Conservation (phyloP, 2,113 vertebrate species). For the Ciconia stormi region DNA sequence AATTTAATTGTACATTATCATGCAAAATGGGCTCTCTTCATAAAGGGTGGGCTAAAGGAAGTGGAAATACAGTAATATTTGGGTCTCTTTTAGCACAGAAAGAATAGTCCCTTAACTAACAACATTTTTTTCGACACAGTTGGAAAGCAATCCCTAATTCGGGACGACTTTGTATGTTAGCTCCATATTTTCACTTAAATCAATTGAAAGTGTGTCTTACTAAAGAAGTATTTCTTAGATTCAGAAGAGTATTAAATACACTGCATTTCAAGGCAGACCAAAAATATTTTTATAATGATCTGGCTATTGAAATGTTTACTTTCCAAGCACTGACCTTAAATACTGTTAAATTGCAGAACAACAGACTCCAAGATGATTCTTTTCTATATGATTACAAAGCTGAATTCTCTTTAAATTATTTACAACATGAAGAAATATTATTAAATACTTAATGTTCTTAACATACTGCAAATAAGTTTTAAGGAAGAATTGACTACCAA, state of each 20-base stretch:
- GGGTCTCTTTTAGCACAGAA: not conserved
- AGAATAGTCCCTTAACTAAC: not conserved
- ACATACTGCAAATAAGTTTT: not conserved
- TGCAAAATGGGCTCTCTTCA: not conserved
- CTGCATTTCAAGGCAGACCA: not conserved
- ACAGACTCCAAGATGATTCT: not conserved
- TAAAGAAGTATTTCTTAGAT: not conserved
- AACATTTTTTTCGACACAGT: not conserved
- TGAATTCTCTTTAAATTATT: not conserved
- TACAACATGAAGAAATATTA: not conserved
- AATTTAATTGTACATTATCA: not conserved
- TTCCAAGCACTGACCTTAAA: not conserved
- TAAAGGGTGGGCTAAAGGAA: not conserved
- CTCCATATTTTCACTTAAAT: not conserved
- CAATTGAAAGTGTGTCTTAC: not conserved
- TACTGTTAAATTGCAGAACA: not conserved
- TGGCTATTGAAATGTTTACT: not conserved
- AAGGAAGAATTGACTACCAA: not conserved
- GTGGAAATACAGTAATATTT: not conserved
- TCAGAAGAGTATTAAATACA: not conserved
- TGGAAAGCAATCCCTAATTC: not conserved
- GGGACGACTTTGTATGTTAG: not conserved
- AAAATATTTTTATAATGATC: not conserved
- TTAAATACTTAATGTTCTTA: not conserved
- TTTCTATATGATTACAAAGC: not conserved